Conservation (phyloP, 2,113 vertebrate genomes). For the Tichodroma muraria region DNA sequence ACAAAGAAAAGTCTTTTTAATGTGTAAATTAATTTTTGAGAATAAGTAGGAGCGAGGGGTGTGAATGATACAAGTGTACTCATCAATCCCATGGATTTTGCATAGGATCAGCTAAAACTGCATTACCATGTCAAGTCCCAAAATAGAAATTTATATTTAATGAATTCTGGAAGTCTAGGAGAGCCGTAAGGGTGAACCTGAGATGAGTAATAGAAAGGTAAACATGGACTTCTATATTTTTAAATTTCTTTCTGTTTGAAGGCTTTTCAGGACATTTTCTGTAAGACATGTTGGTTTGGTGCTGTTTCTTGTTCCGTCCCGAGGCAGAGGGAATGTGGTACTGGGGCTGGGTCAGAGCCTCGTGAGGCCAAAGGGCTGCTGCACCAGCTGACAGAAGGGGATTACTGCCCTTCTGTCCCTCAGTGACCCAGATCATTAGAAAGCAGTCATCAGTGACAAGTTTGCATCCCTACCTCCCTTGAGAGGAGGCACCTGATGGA, state of each 20-base stretch:
- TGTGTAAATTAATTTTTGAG: not conserved
- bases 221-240: not conserved
- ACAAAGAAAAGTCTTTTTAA: not conserved
- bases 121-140: not conserved
- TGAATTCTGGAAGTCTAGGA: not conserved
- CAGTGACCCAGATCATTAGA: not conserved
- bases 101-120: not conserved
- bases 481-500: not conserved
- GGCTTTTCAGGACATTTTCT: not conserved
- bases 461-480: not conserved
- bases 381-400: not conserved
- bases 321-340: not conserved
- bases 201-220: not conserved
- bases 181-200: not conserved
- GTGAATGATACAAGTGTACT: not conserved
- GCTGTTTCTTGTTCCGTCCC: not conserved
- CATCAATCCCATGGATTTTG: slow-evolving; percentile 7
- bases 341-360: not conserved
- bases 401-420: not conserved
- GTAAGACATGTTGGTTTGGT: not conserved
- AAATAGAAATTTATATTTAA: not conserved
- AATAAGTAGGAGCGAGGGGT: not conserved
- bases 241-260: not conserved
- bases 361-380: not conserved
- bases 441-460: not conserved